Conservation (phyloP, 2,113 vertebrate genomes). For the Sinocyclocheilus anophthalmus region DNA sequence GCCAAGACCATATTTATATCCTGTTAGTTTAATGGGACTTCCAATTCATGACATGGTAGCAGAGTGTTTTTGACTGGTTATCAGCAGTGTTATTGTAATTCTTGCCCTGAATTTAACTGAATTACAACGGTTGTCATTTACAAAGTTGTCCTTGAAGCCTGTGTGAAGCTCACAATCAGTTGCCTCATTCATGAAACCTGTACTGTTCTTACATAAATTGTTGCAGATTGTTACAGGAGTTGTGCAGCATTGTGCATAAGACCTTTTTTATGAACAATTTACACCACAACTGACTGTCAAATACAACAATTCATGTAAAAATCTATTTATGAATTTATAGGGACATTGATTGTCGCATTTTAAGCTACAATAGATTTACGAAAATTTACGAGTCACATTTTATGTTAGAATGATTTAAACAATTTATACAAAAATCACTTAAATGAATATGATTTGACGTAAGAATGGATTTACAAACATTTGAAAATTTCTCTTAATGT, state of each 20-base stretch:
- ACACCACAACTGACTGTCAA: not conserved
- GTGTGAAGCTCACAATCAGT: not conserved
- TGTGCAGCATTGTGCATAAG: not conserved
- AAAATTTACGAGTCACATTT: too few species aligned
- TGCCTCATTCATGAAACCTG: not conserved
- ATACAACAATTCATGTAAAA: too few species aligned
- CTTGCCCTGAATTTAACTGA: not conserved
- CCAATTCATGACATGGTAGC: not conserved
- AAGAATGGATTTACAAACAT: not conserved
- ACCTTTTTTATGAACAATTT: not conserved
- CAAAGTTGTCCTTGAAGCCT: not conserved
- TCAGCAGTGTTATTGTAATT: not conserved
- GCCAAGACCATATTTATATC: not conserved
- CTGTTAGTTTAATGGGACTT: not conserved
- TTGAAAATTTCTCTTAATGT: not conserved
- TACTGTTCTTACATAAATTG: not conserved
- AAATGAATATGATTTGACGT: too few species aligned
- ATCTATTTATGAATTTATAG: too few species aligned
- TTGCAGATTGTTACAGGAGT: not conserved
- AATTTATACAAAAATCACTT: too few species aligned
- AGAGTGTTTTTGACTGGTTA: not conserved
- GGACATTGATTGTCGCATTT: too few species aligned
- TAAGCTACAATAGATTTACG: too few species aligned
- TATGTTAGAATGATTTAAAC: too few species aligned
- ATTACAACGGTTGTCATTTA: not conserved